Evolutionary conservation across 2,888 invertebrate genomes (phyloP), one percentile per base, ranked within the genome.

Genomic region (Onthophagus sagittarius): DNA sequence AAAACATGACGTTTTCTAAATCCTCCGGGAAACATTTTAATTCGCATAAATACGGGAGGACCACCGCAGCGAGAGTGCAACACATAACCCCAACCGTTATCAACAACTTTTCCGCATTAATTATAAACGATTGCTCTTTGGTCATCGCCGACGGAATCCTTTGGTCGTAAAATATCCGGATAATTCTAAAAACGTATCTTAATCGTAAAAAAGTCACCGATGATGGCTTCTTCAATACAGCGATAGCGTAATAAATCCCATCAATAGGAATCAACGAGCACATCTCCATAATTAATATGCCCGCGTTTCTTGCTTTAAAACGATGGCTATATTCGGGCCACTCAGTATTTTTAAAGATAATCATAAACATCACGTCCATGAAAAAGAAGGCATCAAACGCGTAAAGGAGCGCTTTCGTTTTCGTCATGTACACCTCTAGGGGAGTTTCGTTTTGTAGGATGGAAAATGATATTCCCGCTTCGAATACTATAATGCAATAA

Each of bases 171-270:
- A 71, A 31, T 11, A 78, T 65, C n/a, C 77, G 71, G 4, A 77
- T 71, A 33, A 79, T 63, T 5, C 79, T 74, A 7, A 78, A 64
- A 3, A 74, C 67, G 39, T 77, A 77, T 9, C 79, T 70, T n/a
- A 78, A 6, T 15, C 79, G 74, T 13, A 79, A 62, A 6, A 72
- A 13, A 9, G 62, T 70, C 4, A 76, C 67, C 1, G 76, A 53
- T 5, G 33, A 53, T 70, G 71, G 75, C 2, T 63, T 70, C 5
- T 74, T 72, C 62, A 63, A 15, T 13, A 62, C 31, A 2, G 64
- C 62, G 11, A 77, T 67, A 0, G 70, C 72, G 71, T 67, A 75
- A 63, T 75, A 77, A 9, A 76, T 69, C 0, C 63, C 73, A 69
- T 77, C 77, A 2, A 71, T 32, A 0, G 77, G 76, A 7, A 76